A percentile compares a stretch with the other conserved stretches of the same genome.
Evolutionary conservation across 1,140 invertebrate genomes (phyloP).

Genomic region (Drosophila albomicans): DNA sequence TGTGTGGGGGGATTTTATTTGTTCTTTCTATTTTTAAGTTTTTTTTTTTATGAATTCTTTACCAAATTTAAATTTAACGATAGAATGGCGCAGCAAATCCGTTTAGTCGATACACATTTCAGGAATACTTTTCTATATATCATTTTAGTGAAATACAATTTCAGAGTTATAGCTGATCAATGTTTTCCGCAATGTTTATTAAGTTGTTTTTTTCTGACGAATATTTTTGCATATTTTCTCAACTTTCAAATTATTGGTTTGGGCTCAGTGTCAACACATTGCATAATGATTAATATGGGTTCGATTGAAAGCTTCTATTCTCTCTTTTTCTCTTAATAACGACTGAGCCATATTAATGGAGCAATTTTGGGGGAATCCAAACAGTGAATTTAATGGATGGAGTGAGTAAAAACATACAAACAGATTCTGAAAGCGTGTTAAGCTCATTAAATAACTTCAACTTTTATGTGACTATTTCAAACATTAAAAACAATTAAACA

Average conservation of each 20-base stretch:
- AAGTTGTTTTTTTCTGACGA: not conserved
- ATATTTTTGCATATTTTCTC: conserved; percentile 14
- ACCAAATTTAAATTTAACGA: not conserved
- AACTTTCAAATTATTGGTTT: not conserved
- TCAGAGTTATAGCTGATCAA: not conserved
- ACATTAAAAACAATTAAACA: conserved; percentile 54
- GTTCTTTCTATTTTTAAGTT: not conserved
- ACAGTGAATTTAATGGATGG: conserved; percentile 8
- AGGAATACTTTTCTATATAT: not conserved
- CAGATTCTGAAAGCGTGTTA: conserved; percentile 26
- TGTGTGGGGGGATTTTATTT: conserved; percentile 29
- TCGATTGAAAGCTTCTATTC: conserved; percentile 13
- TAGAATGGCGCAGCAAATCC: not conserved
- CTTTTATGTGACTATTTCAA: conserved; percentile 39
- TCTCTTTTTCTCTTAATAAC: not conserved
- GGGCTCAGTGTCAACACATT: conserved; percentile 38
- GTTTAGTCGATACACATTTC: not conserved
- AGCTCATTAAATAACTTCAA: conserved; percentile 33
- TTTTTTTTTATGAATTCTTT: not conserved
- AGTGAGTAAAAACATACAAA: conserved; percentile 3
- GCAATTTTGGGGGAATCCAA: not conserved
- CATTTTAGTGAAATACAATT: not conserved
- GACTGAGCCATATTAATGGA: conserved; percentile 35
- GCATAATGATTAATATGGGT: conserved; percentile 38
- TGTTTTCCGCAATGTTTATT: not conserved